Evolutionary conservation across 2,113 vertebrate genomes (phyloP).

Genomic region (Sorex fumeus): DNA sequence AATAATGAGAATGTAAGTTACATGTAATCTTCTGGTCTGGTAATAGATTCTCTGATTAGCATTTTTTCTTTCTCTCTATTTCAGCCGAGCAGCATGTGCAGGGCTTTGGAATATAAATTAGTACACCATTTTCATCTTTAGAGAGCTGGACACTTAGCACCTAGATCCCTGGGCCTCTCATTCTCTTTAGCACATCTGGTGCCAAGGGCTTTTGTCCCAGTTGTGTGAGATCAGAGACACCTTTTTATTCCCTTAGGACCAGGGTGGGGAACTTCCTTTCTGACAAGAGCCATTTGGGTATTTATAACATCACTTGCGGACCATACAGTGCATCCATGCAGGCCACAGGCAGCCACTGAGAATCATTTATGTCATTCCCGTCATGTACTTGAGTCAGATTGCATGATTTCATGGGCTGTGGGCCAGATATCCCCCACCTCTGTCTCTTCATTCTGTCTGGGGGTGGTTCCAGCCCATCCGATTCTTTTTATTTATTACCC

Average conservation of each 20-base stretch:
- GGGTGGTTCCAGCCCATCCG: neutral
- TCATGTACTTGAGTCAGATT: no score
- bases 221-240: neutral
- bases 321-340: no score
- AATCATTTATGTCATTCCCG: no score
- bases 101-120: slow-evolving; percentile 63
- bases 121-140: slow-evolving; percentile 10
- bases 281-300: neutral
- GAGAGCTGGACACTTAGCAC: neutral
- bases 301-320: no score
- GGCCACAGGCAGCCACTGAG: no score
- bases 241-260: slow-evolving; percentile 26
- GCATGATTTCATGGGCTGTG: no score
- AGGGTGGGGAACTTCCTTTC: neutral
- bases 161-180: neutral
- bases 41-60: slow-evolving; percentile 75
- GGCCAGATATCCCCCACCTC: no score
- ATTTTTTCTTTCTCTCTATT: slow-evolving; percentile 62
- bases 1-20: slow-evolving; percentile 79
- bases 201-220: neutral
- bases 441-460: neutral
- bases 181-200: slow-evolving; percentile 34
- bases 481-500: neutral
- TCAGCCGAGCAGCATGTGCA: neutral
- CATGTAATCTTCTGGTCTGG: slow-evolving; percentile 75